A percentile compares a stretch with the other conserved stretches of the same genome.
Conservation (phyloP, 2,797 vertebrate genomes). For the Paguma larvata region DNA sequence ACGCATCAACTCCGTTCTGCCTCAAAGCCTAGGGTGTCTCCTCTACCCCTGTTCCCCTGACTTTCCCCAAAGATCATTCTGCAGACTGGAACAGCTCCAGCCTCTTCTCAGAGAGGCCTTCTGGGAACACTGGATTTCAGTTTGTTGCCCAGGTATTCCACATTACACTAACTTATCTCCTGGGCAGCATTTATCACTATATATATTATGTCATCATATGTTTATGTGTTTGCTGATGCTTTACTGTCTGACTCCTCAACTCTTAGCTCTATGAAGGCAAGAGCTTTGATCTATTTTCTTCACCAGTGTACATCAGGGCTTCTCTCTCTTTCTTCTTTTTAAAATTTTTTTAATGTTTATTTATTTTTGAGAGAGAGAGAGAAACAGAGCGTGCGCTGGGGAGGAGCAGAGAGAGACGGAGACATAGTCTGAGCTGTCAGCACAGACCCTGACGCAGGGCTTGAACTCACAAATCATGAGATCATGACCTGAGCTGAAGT, state of each 20-base stretch:
- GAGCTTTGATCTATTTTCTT: background rate
- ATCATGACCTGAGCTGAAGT: too few species aligned
- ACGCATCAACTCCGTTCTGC: background rate
- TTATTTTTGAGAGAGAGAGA: too few species aligned
- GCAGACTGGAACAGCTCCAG: background rate
- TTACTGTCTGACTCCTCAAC: background rate
- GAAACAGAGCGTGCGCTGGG: too few species aligned
- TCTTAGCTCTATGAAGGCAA: background rate
- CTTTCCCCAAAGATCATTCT: background rate
- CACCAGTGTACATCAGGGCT: background rate
- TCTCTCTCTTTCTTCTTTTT: too few species aligned
- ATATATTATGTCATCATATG: background rate
- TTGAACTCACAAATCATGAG: too few species aligned
- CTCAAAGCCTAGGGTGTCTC: background rate
- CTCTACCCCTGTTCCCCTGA: background rate
- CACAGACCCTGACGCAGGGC: too few species aligned
- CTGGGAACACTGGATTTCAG: background rate
- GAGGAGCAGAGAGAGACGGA: too few species aligned
- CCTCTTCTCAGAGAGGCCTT: background rate
- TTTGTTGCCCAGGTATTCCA: background rate
- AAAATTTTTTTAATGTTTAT: too few species aligned
- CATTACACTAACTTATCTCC: background rate
- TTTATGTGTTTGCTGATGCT: background rate
- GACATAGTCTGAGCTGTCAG: too few species aligned
- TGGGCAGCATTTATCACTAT: background rate